Evolutionary conservation across 1,140 invertebrate species (phyloP).

Genomic region (Zaprionus gabonicus): DNA sequence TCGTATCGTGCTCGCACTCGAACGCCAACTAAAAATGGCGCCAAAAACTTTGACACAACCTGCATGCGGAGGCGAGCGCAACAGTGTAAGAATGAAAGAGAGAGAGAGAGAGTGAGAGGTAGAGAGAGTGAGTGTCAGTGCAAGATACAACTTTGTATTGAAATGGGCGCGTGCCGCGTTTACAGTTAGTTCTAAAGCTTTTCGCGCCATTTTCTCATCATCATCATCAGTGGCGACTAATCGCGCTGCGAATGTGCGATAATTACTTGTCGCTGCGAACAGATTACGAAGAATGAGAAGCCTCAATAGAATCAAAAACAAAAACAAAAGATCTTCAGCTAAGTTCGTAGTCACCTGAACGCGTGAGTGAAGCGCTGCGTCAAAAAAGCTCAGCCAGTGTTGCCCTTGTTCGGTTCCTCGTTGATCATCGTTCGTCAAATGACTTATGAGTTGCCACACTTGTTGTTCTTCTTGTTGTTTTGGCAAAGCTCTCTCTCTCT

Average conservation of each 20-base stretch:
- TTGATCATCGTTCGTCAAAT: conserved; percentile 42
- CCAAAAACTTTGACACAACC: conserved; percentile 69
- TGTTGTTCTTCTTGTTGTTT: conserved; percentile 15
- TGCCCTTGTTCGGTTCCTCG: conserved; percentile 27
- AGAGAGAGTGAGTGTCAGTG: conserved; percentile 18
- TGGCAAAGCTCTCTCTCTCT: conserved; percentile 25
- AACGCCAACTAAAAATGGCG: conserved; percentile 78
- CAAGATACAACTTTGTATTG: conserved; percentile 1
- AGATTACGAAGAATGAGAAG: neutral
- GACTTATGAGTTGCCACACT: conserved; percentile 17
- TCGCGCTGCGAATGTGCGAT: conserved; percentile 3
- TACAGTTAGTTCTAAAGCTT: conserved; percentile 62
- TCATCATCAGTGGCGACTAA: conserved; percentile 15
- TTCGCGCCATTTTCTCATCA: conserved; percentile 64
- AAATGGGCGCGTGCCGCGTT: conserved; percentile 51
- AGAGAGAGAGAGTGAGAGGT: conserved; percentile 21
- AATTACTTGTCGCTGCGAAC: conserved; percentile 13
- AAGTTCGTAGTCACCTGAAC: conserved; percentile 11
- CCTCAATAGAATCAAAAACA: neutral
- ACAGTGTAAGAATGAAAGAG: conserved; percentile 23
- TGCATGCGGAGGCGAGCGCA: conserved; percentile 30
- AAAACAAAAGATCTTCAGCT: conserved; percentile 20
- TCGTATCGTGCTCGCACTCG: conserved; percentile 69
- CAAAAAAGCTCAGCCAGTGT: conserved; percentile 18
- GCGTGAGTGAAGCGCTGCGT: conserved; percentile 10